A percentile compares a stretch with the other conserved stretches of the same genome.
Conservation (phyloP, 1,140 invertebrate species). For the Palaemon carinicauda region DNA sequence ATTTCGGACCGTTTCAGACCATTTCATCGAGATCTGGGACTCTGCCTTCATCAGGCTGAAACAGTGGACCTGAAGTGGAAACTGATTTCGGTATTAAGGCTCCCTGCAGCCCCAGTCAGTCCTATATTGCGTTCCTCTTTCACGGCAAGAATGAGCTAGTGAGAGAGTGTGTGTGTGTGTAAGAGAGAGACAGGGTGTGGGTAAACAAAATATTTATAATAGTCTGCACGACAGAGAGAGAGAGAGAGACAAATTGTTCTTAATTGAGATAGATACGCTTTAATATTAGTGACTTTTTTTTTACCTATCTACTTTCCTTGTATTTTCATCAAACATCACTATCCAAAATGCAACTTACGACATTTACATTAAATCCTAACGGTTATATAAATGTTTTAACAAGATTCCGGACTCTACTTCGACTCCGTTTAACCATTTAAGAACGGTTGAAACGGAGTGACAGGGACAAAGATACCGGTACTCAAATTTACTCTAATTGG, state of each 20-base stretch:
- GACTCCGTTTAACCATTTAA: too few species aligned
- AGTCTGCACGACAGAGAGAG: neutral
- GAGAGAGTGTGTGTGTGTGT: neutral
- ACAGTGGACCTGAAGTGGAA: constrained; percentile 52
- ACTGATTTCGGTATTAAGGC: constrained; percentile 44
- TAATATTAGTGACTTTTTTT: too few species aligned
- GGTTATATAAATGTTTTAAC: too few species aligned
- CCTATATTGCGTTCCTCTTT: constrained; percentile 8
- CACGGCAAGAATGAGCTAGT: neutral
- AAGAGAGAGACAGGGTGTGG: neutral
- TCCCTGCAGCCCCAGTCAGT: neutral
- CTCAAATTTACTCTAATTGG: too few species aligned
- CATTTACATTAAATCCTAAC: too few species aligned
- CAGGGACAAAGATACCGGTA: too few species aligned
- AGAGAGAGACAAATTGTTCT: neutral
- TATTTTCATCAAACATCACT: too few species aligned
- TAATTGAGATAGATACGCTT: too few species aligned
- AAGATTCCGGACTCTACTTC: too few species aligned
- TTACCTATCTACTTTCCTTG: too few species aligned
- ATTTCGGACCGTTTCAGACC: constrained; percentile 48
- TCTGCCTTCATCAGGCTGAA: constrained; percentile 44
- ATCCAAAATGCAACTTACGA: too few species aligned
- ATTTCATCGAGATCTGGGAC: constrained; percentile 40
- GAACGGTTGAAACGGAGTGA: too few species aligned
- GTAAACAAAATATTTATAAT: neutral